Percentiles rank a stretch among this genome's conserved stretches.
phyloP scores from a whole-genome alignment of 1,140 invertebrate species.

The Caenorhabditis remanei region DNA sequence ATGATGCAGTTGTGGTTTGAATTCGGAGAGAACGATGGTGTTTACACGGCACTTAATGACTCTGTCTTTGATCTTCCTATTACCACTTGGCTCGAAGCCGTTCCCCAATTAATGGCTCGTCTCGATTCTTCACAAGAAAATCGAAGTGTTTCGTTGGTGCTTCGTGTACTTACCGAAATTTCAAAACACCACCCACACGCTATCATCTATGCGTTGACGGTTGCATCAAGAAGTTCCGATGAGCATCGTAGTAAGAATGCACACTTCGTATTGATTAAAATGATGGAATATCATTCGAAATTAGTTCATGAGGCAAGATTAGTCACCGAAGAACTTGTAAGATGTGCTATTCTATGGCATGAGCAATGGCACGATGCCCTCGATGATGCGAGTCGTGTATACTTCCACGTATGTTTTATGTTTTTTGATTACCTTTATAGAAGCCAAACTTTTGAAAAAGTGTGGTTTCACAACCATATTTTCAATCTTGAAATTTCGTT shows the following conservation, averaged over 20 bases:
- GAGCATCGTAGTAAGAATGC: slow-evolving; percentile 88
- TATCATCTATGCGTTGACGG: slow-evolving; percentile 94
- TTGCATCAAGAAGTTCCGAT: slow-evolving; percentile 94
- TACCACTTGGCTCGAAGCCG: slow-evolving; percentile 97
- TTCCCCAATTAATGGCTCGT: slow-evolving; percentile 96
- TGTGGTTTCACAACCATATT: no score
- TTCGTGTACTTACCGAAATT: slow-evolving; percentile 93
- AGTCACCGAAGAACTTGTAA: slow-evolving; percentile 93
- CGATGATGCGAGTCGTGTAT: slow-evolving; percentile 95
- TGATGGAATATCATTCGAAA: slow-evolving; percentile 91
- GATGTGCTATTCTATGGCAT: slow-evolving; percentile 98
- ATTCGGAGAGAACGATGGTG: slow-evolving; percentile 91
- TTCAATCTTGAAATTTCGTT: no score
- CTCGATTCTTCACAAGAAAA: slow-evolving; percentile 88
- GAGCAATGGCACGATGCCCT: slow-evolving; percentile 98
- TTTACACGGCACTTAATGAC: slow-evolving; percentile 92
- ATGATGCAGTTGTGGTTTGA: slow-evolving; percentile 89
- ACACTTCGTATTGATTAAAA: slow-evolving; percentile 92
- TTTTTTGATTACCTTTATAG: neutral
- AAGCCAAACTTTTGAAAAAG: no score
- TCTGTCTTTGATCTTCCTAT: slow-evolving; percentile 93
- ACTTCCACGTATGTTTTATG: slow-evolving; percentile 85
- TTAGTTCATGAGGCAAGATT: slow-evolving; percentile 86
- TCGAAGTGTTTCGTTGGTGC: slow-evolving; percentile 89
- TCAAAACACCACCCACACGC: slow-evolving; percentile 88